phyloP scores from a whole-genome alignment of 2,113 vertebrate genomes.

The Caretta caretta region DNA sequence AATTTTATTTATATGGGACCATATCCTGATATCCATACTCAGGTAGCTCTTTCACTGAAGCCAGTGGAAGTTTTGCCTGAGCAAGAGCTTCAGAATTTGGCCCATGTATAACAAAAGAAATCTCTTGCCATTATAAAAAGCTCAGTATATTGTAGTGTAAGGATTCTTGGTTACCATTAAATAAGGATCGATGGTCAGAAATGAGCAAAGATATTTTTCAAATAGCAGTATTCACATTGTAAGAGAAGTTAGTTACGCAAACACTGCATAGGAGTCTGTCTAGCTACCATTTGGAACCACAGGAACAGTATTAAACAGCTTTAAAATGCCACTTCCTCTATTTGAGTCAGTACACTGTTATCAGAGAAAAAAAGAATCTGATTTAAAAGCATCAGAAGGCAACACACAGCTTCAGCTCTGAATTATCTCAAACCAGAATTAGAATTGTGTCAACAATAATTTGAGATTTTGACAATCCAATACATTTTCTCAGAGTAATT shows the following conservation, averaged over 20 bases:
- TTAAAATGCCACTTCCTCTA: neutral
- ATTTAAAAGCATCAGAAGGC: conserved; percentile 11
- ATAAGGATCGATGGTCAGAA: conserved; percentile 58
- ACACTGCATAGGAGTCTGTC: neutral
- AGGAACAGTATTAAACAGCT: neutral
- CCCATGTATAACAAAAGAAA: neutral
- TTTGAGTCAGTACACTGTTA: neutral
- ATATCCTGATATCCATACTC: neutral
- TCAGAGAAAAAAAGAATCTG: neutral
- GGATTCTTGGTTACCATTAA: conserved; percentile 50
- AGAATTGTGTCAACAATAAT: neutral
- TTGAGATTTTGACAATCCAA: neutral
- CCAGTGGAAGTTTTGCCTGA: conserved; percentile 11
- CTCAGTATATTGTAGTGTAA: neutral
- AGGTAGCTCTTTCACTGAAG: conserved; percentile 35
- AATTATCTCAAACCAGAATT: neutral
- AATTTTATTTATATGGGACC: conserved; percentile 14
- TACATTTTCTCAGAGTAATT: neutral
- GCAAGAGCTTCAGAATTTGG: conserved; percentile 17
- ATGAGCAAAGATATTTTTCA: conserved; percentile 64
- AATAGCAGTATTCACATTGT: neutral
- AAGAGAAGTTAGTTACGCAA: conserved; percentile 60
- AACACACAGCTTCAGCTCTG: conserved; percentile 24
- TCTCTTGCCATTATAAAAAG: neutral
- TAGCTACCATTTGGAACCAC: neutral